These are phyloP conservation scores for Cerceris rybyensis DNA, from an alignment of 2,888 invertebrate genomes.

Conservation along the genomic window DNA sequence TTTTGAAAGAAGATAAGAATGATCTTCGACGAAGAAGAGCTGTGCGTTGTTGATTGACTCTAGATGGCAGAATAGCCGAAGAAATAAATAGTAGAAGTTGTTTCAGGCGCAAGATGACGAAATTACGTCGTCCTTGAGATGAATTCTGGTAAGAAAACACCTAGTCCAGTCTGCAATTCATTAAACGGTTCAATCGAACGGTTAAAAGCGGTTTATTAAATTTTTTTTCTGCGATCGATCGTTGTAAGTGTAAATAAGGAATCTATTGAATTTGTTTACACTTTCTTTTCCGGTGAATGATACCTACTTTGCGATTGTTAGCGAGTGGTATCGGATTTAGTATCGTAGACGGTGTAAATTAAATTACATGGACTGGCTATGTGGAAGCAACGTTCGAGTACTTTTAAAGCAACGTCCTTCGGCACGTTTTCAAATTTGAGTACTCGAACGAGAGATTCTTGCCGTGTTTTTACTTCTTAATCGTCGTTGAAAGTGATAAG, in stretches of 20 bases:
- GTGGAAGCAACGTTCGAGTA: no score
- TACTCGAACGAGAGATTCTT: not conserved
- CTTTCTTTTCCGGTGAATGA: no score
- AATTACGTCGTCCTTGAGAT: no score
- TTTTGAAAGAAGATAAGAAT: constrained; percentile 57
- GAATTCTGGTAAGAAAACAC: constrained; percentile 21
- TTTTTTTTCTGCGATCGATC: not conserved
- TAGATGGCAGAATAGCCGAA: constrained; percentile 7
- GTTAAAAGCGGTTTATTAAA: constrained; percentile 6
- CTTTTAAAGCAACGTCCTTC: not conserved
- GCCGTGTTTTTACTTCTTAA: constrained; percentile 20
- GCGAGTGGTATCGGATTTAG: no score
- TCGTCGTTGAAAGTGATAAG: constrained; percentile 29
- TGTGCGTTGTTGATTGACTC: constrained; percentile 2
- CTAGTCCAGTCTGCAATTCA: constrained; percentile 41
- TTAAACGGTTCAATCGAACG: constrained; percentile 10
- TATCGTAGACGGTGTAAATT: no score
- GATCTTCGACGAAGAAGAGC: constrained; percentile 1
- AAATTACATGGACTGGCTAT: no score
- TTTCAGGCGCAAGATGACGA: no score
- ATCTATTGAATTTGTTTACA: not conserved
- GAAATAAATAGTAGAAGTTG: not conserved
- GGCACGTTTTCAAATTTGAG: not conserved
- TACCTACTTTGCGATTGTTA: no score
- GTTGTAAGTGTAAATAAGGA: constrained; percentile 37